Evolutionary conservation across 2,113 vertebrate genomes (phyloP), one percentile per base, ranked within the genome.

Genomic region (Datnioides undecimradiatus): DNA sequence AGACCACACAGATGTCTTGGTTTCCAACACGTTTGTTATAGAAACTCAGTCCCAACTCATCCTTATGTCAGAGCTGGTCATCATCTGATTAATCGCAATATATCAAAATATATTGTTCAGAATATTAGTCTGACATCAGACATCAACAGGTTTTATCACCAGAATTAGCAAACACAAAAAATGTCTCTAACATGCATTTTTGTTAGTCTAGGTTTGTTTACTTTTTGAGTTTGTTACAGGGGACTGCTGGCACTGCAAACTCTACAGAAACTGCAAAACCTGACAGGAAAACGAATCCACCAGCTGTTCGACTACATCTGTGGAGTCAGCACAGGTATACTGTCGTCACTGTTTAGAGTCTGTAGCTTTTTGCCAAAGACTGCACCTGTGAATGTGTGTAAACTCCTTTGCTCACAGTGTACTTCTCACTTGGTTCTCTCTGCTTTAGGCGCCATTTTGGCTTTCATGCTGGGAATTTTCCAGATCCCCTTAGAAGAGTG

Each of bases 251-350:
- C 97, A 23, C 95, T 99, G 87, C 98, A 98, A 85, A 96, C 96
- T 34, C 94, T 99, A 16, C 89, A 95, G 49, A 96, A 97, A 85
- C 87, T 99, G 69, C 96, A 98, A 91, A 94, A 95, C 76, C 87
- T 98, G 77, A 98, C 98, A 27, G 97, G 97, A 54, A 98, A 98
- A 84, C 96, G 93, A 0, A 77, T 99, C 91, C 95, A 98, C 92
- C 95, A 98, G 77, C 96, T 99, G 58, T 99, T 99, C 74, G 98
- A 99, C 93, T 99, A 98, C 85, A 98, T 99, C 86, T 99, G 98
- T 85, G 98, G 98, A 29, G 97, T 99, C 83, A 99, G 98, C 94
- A 99, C 98, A 94, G 98, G 98, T 98, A 94, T 72, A 16, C 70
- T n/a, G 6, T 17, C 11, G 1, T 4, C n/a, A 51, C 16, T 21